Evolutionary conservation across 2,113 vertebrate genomes (phyloP).

Genomic region (Oreochromis tanganicae): DNA sequence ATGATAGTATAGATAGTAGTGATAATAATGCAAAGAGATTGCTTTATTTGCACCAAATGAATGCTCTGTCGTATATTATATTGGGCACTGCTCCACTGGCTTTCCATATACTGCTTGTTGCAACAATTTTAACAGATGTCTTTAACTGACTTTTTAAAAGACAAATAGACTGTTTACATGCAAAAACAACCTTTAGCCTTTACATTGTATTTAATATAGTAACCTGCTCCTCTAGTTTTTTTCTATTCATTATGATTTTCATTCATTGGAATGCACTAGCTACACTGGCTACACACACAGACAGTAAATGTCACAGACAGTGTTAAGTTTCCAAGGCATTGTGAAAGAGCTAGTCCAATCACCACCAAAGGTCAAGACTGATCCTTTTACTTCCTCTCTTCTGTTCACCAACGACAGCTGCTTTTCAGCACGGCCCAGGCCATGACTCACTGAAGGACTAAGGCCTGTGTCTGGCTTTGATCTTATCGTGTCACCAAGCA

Average conservation of each 20-base stretch:
- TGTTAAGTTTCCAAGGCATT: constrained; percentile 46
- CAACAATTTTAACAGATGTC: neutral
- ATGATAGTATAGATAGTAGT: neutral
- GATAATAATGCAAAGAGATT: neutral
- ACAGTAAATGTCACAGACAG: constrained; percentile 52
- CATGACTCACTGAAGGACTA: neutral
- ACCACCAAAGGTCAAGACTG: constrained; percentile 46
- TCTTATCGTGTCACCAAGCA: neutral
- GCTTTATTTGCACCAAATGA: neutral
- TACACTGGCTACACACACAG: neutral
- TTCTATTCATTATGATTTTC: neutral
- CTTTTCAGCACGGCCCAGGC: neutral
- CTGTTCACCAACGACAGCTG: neutral
- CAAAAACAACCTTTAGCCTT: neutral
- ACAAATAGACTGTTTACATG: neutral
- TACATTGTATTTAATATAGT: neutral
- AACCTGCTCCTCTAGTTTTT: neutral
- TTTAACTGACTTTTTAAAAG: neutral
- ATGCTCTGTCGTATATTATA: neutral
- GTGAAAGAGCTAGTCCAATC: constrained; percentile 11
- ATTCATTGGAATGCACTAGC: neutral
- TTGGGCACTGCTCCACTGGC: neutral
- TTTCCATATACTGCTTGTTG: neutral
- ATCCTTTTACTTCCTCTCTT: constrained; percentile 30
- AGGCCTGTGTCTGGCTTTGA: neutral